Percentiles rank a stretch among this genome's conserved stretches.
Conservation (phyloP, 1,140 invertebrate genomes). For the Pogonomyrmex barbatus region DNA sequence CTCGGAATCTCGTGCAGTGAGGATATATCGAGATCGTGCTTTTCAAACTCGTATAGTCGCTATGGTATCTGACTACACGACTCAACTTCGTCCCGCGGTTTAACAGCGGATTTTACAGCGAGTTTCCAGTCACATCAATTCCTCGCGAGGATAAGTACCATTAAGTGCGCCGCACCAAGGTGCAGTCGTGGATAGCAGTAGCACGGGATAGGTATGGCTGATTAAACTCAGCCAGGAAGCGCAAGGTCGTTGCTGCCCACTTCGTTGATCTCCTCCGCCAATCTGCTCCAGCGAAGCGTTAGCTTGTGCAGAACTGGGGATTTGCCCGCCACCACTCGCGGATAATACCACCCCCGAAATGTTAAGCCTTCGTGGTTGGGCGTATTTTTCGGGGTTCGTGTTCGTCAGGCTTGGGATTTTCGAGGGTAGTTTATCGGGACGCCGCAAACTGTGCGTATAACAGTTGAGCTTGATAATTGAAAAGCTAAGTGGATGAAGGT, state of each 20-base stretch:
- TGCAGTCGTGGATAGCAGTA: slow-evolving; percentile 42
- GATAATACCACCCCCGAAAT: slow-evolving; percentile 56
- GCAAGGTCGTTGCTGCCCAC: slow-evolving; percentile 56
- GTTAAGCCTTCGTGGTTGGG: slow-evolving; percentile 45
- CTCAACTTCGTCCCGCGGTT: slow-evolving; percentile 66
- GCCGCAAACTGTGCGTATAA: slow-evolving; percentile 50
- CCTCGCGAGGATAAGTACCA: slow-evolving; percentile 56
- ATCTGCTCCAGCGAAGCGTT: slow-evolving; percentile 63
- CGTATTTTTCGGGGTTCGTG: slow-evolving; percentile 48
- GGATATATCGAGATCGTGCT: slow-evolving; percentile 33
- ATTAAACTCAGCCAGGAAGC: slow-evolving; percentile 70
- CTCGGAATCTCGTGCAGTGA: slow-evolving; percentile 3
- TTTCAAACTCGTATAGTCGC: background rate
- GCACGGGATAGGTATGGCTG: slow-evolving; percentile 54
- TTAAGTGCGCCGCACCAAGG: slow-evolving; percentile 56
- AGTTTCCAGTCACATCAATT: slow-evolving; percentile 49
- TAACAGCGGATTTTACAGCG: slow-evolving; percentile 53
- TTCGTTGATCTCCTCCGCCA: slow-evolving; percentile 66
- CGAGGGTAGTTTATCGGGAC: slow-evolving; percentile 50
- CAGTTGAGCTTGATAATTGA: slow-evolving; percentile 57
- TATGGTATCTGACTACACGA: slow-evolving; percentile 25
- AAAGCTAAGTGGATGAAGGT: slow-evolving; percentile 31
- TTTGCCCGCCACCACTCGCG: slow-evolving; percentile 55
- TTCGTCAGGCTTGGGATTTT: slow-evolving; percentile 50
- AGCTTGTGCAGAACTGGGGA: slow-evolving; percentile 39